Base-by-base conservation (phyloP, 2,888 invertebrate genomes). In the Osmoderma eremita region DNA sequence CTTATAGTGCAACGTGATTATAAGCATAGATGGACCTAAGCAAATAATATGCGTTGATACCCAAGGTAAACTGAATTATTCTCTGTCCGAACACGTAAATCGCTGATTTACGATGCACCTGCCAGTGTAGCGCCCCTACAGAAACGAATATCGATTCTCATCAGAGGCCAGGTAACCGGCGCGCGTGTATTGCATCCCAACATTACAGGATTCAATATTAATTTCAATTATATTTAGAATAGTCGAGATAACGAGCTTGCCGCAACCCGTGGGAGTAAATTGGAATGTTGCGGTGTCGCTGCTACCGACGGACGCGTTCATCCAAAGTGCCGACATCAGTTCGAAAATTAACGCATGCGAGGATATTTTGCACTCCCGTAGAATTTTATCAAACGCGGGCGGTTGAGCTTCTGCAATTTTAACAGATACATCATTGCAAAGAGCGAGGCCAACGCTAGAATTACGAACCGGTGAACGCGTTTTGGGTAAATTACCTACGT, bases 181-280 rank as follows among this genome's bases (percentile, higher is more conserved):
- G 30, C 41, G 30, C 41, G 17, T 51, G 51, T 63, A 63, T 42
- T 63, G 51, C 63, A 63, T 63, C 39, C 30, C n/a, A 51, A 50
- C 42, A 63, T 63, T 63, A 53, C 51, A 36, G 51, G 63, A 63
- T 63, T 53, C 63, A 53, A 63, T 63, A 65, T 67, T 70, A 71
- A 71, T 71, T 71, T 65, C 69, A 71, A 71, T 71, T 71, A 70
- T 70, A 67, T 71, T 68, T 56, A 65, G 67, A 51, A 53, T 53
- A 68, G 67, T 68, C 67, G 69, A 65, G 66, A 64, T 67, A 69
- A 67, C 68, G 58, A 64, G 64, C 68, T 65, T 56, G 61, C 65
- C 65, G 56, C 65, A 58, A 48, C 56, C 38, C 39, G 49, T 65
- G 56, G 30, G 48, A 49, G 38, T 53, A 65, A 53, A 54, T 65